Base-by-base conservation (phyloP, 2,888 invertebrate species). In the Amblyjoppa fuscipennis region DNA sequence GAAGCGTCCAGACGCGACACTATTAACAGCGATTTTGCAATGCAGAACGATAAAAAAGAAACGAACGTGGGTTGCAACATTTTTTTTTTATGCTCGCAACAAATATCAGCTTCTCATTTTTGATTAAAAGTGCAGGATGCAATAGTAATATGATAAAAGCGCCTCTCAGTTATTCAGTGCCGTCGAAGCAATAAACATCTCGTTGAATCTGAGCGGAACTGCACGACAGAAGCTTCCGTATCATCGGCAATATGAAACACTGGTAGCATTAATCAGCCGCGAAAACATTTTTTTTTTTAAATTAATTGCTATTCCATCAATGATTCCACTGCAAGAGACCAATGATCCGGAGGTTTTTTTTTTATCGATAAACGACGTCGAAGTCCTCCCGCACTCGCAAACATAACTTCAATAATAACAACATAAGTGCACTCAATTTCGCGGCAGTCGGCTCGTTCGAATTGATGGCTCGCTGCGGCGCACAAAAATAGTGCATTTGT, bases 131-230 rank as follows among this genome's bases (percentile, higher is more conserved):
- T 53, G 20, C 25, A 7, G 5, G 31, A 71, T 71, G 38, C 28
- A 68, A 25, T 34, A 76, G 68, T 51, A 76, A 64, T 13, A 25
- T 9, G 75, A 85, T 82, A 79, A 85, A 49, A 25, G 38, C 20
- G 64, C 25, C 61, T 68, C 66, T 68, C 34, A 68, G 51, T 76
- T 66, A 84, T 77, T 31, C 77, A 77, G 68, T 73, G 31, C 16
- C 31, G 31, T 16, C 16, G 31, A 25, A 20, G 51, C 41, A 38
- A 74, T 74, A 61, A 69, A 61, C 61, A 70, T 31, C 28, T 64
- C 51, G 69, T 38, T 38, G 38, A 49, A 68, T 59, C 45, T 20
- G n/a, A 83, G 20, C 64, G 51, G 56, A 56, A 11, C 64, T 75
- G 71, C 25, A 56, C 66, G 59, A 34, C 75, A 71, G 41, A 83